Conservation (phyloP, 2,888 invertebrate species). For the Platycheirus rosarum region DNA sequence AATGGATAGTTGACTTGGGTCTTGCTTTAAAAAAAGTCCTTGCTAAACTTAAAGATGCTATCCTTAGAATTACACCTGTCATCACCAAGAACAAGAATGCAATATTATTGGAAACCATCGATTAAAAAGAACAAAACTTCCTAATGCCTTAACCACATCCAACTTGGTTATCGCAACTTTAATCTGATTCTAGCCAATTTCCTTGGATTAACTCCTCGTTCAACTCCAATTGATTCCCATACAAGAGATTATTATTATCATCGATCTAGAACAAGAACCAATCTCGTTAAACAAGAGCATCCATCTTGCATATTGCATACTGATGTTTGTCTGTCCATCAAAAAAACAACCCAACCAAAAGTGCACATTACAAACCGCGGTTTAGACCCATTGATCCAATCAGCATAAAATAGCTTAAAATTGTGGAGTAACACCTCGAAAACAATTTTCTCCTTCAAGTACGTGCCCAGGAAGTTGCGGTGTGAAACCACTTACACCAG, state of each 20-base stretch:
- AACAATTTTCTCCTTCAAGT: slow-evolving; percentile 64
- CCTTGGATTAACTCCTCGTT: slow-evolving; percentile 39
- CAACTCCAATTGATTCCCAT: slow-evolving; percentile 9
- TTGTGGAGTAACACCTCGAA: slow-evolving; percentile 71
- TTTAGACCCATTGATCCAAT: slow-evolving; percentile 69
- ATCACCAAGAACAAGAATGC: too few species aligned
- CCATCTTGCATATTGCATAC: background rate
- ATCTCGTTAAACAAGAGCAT: slow-evolving; percentile 18
- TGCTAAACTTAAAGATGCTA: too few species aligned
- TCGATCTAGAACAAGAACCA: slow-evolving; percentile 9
- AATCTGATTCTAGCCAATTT: background rate
- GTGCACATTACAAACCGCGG: slow-evolving; percentile 19
- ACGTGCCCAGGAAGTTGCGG: slow-evolving; percentile 74
- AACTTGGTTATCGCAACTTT: background rate
- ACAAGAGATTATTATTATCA: slow-evolving; percentile 20
- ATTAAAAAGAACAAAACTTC: too few species aligned
- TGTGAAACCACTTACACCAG: slow-evolving; percentile 62
- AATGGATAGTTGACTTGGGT: too few species aligned
- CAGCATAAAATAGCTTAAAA: slow-evolving; percentile 70
- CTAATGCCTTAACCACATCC: too few species aligned
- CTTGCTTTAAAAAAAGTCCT: too few species aligned
- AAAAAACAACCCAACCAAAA: background rate
- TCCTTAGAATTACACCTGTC: too few species aligned
- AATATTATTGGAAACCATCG: too few species aligned
- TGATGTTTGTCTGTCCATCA: too few species aligned